Conservation (phyloP, 1,140 invertebrate species). For the Xylocopa sonorina region DNA sequence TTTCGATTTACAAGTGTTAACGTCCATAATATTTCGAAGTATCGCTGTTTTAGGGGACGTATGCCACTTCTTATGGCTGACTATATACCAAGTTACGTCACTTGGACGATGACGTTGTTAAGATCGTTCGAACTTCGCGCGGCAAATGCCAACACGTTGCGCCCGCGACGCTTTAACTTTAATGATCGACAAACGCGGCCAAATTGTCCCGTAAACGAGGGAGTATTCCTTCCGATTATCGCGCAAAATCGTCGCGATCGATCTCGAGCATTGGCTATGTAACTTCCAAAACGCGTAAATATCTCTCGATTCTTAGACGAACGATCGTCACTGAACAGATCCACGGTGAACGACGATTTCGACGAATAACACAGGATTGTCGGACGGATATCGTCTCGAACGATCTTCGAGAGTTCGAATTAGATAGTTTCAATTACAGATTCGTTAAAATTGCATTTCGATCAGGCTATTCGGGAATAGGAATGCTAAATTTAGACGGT, state of each 20-base stretch:
- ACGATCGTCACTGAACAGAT: neutral
- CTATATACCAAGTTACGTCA: neutral
- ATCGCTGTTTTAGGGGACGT: too few relatives aligned
- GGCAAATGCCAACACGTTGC: too few relatives aligned
- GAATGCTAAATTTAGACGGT: too few relatives aligned
- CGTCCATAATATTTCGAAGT: too few relatives aligned
- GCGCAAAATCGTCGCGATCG: slow-evolving; percentile 36
- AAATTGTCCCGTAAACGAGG: slow-evolving; percentile 19
- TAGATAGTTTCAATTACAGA: too few relatives aligned
- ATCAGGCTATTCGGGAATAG: too few relatives aligned
- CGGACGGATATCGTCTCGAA: neutral
- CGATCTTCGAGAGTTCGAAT: neutral
- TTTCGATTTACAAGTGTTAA: too few relatives aligned
- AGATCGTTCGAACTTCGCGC: neutral
- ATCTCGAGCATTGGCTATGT: slow-evolving; percentile 41
- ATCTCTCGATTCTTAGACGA: slow-evolving; percentile 24
- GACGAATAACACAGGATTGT: neutral
- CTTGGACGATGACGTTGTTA: neutral
- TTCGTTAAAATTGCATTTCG: too few relatives aligned
- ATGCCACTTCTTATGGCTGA: too few relatives aligned
- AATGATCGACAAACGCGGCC: slow-evolving; percentile 17
- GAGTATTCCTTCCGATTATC: slow-evolving; percentile 46
- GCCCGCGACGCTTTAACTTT: neutral
- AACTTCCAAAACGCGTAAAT: slow-evolving; percentile 41
- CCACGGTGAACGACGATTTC: slow-evolving; percentile 8